Evolutionary conservation across 2,113 vertebrate species (phyloP).

Genomic region (Neodontobutis hainanensis): DNA sequence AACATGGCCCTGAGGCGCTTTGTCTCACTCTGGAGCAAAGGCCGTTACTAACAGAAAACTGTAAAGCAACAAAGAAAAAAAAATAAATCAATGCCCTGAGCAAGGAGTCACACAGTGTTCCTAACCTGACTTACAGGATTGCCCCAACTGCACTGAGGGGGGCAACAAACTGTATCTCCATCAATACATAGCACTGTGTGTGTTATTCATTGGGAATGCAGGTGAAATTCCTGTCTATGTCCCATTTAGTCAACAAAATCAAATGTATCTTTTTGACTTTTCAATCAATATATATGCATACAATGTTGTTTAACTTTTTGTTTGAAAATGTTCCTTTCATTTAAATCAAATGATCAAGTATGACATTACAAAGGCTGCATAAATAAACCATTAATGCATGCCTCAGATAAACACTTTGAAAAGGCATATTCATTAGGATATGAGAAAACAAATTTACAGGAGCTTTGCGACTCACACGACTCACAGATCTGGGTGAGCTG

Average conservation of each 20-base stretch:
- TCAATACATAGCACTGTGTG: constrained; percentile 1
- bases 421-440: constrained; percentile 2
- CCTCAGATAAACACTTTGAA: constrained; percentile 3
- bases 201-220: no score
- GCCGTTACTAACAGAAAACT: constrained; percentile 50
- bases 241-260: no score
- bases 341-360: not conserved
- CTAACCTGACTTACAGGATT: constrained; percentile 24
- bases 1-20: constrained; percentile 35
- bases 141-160: constrained; percentile 9
- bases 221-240: no score
- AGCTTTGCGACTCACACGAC: constrained; percentile 29
- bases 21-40: constrained; percentile 53
- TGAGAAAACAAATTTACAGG: constrained; percentile 11
- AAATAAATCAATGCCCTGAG: constrained; percentile 28
- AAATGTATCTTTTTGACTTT: no score
- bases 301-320: no score
- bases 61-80: constrained; percentile 40
- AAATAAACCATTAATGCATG: not conserved
- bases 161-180: not conserved
- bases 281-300: no score
- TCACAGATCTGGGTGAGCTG: constrained; percentile 38
- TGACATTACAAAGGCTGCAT: not conserved
- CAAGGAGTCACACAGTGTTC: constrained; percentile 46
- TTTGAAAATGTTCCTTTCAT: not conserved